Conservation (phyloP, 1,140 invertebrate genomes). For the Chironomus striatipennis region DNA sequence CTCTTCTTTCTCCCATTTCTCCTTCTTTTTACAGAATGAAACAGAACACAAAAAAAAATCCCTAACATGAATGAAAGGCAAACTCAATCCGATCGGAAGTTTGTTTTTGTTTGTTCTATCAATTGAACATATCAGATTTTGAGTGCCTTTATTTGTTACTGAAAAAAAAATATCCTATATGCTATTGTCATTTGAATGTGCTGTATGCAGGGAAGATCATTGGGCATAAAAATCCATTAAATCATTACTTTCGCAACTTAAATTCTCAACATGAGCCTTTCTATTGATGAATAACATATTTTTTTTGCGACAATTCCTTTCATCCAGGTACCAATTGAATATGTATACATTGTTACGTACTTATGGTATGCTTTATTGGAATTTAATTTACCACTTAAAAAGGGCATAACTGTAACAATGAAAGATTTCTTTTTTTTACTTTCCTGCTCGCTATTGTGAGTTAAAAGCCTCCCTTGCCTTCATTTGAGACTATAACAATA, state of each 20-base stretch:
- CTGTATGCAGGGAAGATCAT: not conserved
- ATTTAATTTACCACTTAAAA: constrained; percentile 24
- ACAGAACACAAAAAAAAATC: too few species aligned
- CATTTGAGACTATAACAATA: not conserved
- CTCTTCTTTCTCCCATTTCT: not conserved
- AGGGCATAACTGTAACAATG: constrained; percentile 12
- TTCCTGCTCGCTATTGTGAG: not conserved
- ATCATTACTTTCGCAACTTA: constrained; percentile 22
- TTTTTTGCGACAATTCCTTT: not conserved
- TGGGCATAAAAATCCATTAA: constrained; percentile 18
- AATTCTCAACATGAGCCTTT: not conserved
- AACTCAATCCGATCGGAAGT: constrained; percentile 15
- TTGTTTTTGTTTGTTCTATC: not conserved
- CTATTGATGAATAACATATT: not conserved
- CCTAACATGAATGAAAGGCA: not conserved
- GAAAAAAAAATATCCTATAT: not conserved
- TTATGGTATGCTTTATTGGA: constrained; percentile 22
- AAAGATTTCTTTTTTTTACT: not conserved
- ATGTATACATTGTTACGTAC: not conserved
- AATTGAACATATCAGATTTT: constrained; percentile 19
- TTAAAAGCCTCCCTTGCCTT: not conserved
- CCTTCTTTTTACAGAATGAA: too few species aligned
- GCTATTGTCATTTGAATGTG: not conserved
- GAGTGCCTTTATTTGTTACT: constrained; percentile 4
- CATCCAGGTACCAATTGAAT: not conserved